Evolutionary conservation across 2,797 vertebrate genomes (phyloP), one percentile per base, ranked within the genome.

Genomic region (Lycodopsis pacificus): DNA sequence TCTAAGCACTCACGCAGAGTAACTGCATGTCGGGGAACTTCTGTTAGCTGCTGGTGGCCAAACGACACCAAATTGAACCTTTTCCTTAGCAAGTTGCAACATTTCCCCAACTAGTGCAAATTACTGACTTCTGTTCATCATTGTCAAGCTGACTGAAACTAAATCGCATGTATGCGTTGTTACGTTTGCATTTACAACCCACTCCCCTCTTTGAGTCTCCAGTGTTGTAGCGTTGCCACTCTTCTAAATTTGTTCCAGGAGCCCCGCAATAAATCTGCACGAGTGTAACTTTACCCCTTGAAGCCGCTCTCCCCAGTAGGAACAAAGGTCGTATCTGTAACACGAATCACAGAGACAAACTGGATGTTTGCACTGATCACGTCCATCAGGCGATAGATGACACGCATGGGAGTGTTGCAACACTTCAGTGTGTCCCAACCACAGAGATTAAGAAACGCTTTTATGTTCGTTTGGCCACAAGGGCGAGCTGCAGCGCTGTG

Each of bases 241-340:
- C 11, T 40, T 30, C 54, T 56, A 38, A 36, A 32, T 57, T 3
- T 53, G 54, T 42, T 4, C 19, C 13, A 14, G 30, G 15, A 71
- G 53, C 76, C 27, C 65, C 27, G 11, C 49, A 59, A 53, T 6
- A 69, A 79, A 67, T 46, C 10, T 61, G 49, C 54, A 15, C 12
- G 32, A 42, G 63, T 65, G 62, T 73, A 67, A 81, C 79, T 71
- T 34, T 13, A 57, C n/a, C 34, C 25, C 62, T 66, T 38, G 7
- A 17, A 14, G 53, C 73, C 56, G 20, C 65, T n/a, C 17, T 57
- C 38, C 65, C 58, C 27, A 59, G 36, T 76, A 15, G 14, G 58
- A 69, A 27, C 82, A 87, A 89, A 86, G 85, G 75, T 88, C 88
- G 83, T 19, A 36, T 77, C 44, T 82, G 70, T 62, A 79, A 79